These are phyloP conservation scores for Chelonia mydas DNA, from an alignment of 2,797 vertebrate species.

Conservation along the genomic window DNA sequence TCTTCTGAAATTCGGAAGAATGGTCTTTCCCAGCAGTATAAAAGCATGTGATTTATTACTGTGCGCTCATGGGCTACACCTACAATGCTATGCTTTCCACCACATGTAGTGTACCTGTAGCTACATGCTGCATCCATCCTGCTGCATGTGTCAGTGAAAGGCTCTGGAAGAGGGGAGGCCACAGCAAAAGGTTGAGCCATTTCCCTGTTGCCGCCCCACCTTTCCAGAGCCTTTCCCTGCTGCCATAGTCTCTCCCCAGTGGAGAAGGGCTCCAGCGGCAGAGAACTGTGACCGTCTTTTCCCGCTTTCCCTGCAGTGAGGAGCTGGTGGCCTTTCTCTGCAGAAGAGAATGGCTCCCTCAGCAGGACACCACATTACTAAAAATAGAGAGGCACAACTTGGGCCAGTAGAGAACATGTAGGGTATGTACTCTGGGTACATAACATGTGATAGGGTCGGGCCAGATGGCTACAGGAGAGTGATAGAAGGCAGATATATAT, in stretches of 20 bases:
- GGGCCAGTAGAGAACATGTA: no score
- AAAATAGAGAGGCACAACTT: neutral
- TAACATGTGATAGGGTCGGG: no score
- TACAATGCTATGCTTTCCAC: neutral
- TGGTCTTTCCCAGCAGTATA: conserved; percentile 2
- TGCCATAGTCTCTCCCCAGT: no score
- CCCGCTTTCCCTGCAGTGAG: no score
- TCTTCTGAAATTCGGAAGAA: neutral
- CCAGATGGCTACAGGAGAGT: no score
- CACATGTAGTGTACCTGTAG: neutral
- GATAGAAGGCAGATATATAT: no score
- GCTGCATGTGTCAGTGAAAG: neutral
- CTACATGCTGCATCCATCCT: neutral
- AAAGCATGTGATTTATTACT: conserved; percentile 1
- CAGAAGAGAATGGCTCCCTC: neutral
- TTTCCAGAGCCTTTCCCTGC: no score
- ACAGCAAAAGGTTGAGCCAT: neutral
- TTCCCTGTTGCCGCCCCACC: no score
- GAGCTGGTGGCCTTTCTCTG: no score
- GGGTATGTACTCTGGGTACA: neutral
- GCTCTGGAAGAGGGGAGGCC: neutral
- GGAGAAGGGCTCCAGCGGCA: no score
- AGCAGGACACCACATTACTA: neutral
- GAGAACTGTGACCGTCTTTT: no score
- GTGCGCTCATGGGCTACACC: neutral